Evolutionary conservation across 2,113 vertebrate genomes (phyloP).

Genomic region (Amblyornis subalaris): DNA sequence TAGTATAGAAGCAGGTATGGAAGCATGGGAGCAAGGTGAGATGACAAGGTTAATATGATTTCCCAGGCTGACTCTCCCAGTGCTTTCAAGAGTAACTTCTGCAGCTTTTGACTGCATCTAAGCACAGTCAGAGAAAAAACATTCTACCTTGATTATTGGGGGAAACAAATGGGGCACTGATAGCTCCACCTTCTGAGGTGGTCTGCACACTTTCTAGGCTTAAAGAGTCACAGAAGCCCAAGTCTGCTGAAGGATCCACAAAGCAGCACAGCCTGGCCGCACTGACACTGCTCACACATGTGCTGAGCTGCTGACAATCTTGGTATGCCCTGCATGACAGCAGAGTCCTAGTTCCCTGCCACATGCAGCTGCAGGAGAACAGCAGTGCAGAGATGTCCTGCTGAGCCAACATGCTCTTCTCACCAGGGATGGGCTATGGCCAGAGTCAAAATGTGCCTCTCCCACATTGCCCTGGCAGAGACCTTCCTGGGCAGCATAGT

Average conservation of each 20-base stretch:
- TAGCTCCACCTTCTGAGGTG: not conserved
- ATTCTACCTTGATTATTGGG: not conserved
- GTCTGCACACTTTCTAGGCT: not conserved
- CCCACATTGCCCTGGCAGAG: not conserved
- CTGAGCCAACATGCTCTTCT: not conserved
- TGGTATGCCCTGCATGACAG: fast-evolving
- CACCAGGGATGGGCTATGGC: not conserved
- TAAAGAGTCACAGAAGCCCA: not conserved
- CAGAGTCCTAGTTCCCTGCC: not conserved
- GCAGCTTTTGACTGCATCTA: not conserved
- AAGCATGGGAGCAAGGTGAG: not conserved
- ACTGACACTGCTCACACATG: fast-evolving
- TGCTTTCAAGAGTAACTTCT: not conserved
- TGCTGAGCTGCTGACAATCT: not conserved
- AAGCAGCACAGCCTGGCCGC: not conserved
- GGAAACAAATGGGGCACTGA: not conserved
- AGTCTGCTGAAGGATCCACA: not conserved
- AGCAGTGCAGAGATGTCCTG: not conserved
- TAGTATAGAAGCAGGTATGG: not conserved
- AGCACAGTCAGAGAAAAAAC: not conserved
- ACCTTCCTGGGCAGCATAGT: fast-evolving
- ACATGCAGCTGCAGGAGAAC: not conserved
- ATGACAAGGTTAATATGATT: not conserved
- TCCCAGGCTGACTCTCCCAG: not conserved
- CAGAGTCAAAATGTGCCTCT: not conserved